Evolutionary conservation across 2,797 vertebrate genomes (phyloP), one percentile per base, ranked within the genome.

Genomic region (Yasuhikotakia modesta): DNA sequence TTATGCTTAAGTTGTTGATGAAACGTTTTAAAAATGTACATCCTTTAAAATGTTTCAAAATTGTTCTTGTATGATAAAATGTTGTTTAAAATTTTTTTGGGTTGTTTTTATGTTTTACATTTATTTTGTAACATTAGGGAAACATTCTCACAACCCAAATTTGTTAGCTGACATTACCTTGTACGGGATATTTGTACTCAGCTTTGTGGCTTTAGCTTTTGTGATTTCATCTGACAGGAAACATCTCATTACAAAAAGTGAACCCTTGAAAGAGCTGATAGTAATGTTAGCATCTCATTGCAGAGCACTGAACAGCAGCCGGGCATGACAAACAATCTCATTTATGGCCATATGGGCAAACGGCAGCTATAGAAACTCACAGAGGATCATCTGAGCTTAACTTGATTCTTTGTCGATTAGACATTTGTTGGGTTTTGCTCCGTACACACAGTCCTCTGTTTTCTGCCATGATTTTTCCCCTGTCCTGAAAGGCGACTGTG

Each of bases 401-500:
- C 52, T 67, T 67, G 71, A 73, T 83, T 81, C 67, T 76, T 79
- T 81, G 73, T 79, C 27, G 73, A 75, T 81, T 63, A 85, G 73
- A 79, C 81, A 73, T 81, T 82, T 77, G 63, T 83, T 78, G 70
- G 80, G 79, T 82, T 82, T 75, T 81, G 82, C 81, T 70, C 66
- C 55, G 75, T 77, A 82, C 70, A 64, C 74, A 76, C 82, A 81
- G 79, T 70, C 74, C 79, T 75, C 72, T 79, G 76, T 84, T 81
- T 78, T 67, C 70, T 73, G 74, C 73, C 77, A 74, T 76, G 73
- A 76, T 76, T 79, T 79, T 74, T 76, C 52, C 64, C 77, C 80
- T 55, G 66, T 82, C 90, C 90, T 92, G 91, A 91, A 92, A 91
- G 88, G 90, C 88, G 88, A 87, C 90, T 90, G 84, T 87, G 91